Base-by-base conservation (phyloP, 2,797 vertebrate genomes). In the Gastrophryne carolinensis region DNA sequence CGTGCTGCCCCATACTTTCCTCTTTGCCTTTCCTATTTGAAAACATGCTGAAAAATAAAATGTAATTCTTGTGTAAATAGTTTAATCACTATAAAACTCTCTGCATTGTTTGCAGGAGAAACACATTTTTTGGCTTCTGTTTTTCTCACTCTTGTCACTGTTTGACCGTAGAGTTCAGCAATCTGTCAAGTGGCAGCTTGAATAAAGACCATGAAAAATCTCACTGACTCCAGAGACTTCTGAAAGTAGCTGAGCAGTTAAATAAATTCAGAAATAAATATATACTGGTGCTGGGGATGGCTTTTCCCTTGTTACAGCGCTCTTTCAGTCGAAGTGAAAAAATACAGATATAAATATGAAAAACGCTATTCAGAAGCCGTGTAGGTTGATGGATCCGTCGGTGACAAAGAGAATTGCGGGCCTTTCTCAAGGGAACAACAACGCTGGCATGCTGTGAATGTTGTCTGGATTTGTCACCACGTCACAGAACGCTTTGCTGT, bases 321-420 rank as follows among this genome's bases (percentile, higher is more conserved):
- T 87, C 87, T 89, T 91, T 93, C 92, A 94, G 93, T 88, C 91
- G 90, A 93, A 94, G 93, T 94, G 84, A 86, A 87, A 54, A 67
- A 54, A 67, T 39, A 27, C 49, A 53, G 30, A 65, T 44, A 65
- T 65, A 49, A 49, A 65, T 65, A 49, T 44, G 27, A 13, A 21
- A 91, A 84, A 87, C 75, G 86, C 79, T 74, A 80, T 88, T 88
- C 87, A 87, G 91, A 85, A 89, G 90, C 90, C 87, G 90, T 91
- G 87, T 91, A 89, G 93, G 92, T 90, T 94, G 92, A 95, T 92
- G 90, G 90, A 94, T 90, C 90, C 93, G 90, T 89, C 93, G 94
- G 6, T 93, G 94, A 96, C 95, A 95, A 95, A 96, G 90, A 89
- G 90, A 94, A 94, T 92, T 90, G 87, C 91, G 93, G 88, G 88